Percentiles rank a stretch among this genome's conserved stretches.
These are phyloP conservation scores for Aleiodes alternator DNA, from an alignment of 2,888 invertebrate species.

Conservation along the genomic window DNA sequence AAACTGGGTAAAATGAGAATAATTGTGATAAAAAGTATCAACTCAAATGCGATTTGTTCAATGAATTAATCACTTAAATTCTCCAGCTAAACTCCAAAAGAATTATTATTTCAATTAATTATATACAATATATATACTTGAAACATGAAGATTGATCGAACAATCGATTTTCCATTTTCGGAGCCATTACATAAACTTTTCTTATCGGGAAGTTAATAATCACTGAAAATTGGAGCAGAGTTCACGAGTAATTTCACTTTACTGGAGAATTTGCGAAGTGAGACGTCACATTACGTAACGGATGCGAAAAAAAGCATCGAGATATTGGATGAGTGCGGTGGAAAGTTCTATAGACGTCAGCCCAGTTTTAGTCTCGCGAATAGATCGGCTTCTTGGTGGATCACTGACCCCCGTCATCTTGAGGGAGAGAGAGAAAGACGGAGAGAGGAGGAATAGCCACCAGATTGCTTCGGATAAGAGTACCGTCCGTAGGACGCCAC, in stretches of 20 bases:
- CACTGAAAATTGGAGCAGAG: slow-evolving; percentile 17
- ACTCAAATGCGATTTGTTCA: too few species aligned
- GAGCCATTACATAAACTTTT: too few species aligned
- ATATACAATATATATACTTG: too few species aligned
- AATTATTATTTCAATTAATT: too few species aligned
- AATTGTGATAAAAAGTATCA: too few species aligned
- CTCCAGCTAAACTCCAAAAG: too few species aligned
- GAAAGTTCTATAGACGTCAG: slow-evolving; percentile 53
- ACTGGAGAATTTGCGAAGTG: slow-evolving; percentile 13
- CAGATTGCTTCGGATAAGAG: slow-evolving; percentile 45
- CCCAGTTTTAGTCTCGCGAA: slow-evolving; percentile 54
- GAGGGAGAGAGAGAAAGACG: slow-evolving; percentile 43
- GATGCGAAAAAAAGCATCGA: slow-evolving; percentile 28
- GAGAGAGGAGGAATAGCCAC: slow-evolving; percentile 42
- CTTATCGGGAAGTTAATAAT: not conserved
- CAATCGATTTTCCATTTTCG: too few species aligned
- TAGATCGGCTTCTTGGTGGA: slow-evolving; percentile 55
- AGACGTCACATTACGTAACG: slow-evolving; percentile 36
- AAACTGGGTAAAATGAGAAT: too few species aligned
- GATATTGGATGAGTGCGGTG: slow-evolving; percentile 52
- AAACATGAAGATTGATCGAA: too few species aligned
- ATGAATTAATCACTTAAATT: too few species aligned
- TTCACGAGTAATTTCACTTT: slow-evolving; percentile 30
- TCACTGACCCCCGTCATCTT: slow-evolving; percentile 53
- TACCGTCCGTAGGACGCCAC: slow-evolving; percentile 16